A percentile compares a stretch with the other conserved stretches of the same genome.
Evolutionary conservation across 2,113 vertebrate species (phyloP).

Genomic region (Poecile atricapillus): DNA sequence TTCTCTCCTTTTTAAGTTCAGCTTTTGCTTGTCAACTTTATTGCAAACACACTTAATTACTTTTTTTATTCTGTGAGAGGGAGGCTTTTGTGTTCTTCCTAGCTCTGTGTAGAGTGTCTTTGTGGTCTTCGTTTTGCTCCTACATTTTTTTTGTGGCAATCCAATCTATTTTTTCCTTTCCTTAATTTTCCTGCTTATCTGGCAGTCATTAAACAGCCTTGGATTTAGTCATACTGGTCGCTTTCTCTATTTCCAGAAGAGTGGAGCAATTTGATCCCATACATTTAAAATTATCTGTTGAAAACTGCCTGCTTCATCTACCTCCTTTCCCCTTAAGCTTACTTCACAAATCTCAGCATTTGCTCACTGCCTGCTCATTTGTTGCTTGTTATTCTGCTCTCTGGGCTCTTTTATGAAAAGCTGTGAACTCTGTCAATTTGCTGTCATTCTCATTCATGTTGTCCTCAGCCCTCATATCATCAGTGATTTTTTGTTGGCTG

Average conservation of each 20-base stretch:
- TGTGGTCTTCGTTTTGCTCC: neutral
- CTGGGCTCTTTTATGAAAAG: neutral
- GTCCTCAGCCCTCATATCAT: neutral
- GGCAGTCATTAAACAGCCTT: neutral
- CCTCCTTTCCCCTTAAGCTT: neutral
- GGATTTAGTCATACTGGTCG: neutral
- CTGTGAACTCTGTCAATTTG: neutral
- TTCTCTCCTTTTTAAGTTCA: neutral
- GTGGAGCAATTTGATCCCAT: neutral
- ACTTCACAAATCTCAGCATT: neutral
- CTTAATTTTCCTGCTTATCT: neutral
- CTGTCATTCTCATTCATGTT: neutral
- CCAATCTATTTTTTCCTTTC: neutral
- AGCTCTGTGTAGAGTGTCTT: neutral
- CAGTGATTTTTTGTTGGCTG: neutral
- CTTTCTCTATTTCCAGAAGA: neutral
- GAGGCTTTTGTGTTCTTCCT: neutral
- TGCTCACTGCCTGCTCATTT: neutral
- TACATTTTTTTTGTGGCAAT: neutral
- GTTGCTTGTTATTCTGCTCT: neutral
- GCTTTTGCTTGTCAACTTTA: neutral
- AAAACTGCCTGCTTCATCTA: neutral
- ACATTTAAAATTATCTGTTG: neutral
- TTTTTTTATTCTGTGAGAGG: neutral
- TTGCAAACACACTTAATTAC: neutral